These are phyloP conservation scores for Pionites leucogaster DNA, from an alignment of 2,113 vertebrate genomes.

Conservation along the genomic window DNA sequence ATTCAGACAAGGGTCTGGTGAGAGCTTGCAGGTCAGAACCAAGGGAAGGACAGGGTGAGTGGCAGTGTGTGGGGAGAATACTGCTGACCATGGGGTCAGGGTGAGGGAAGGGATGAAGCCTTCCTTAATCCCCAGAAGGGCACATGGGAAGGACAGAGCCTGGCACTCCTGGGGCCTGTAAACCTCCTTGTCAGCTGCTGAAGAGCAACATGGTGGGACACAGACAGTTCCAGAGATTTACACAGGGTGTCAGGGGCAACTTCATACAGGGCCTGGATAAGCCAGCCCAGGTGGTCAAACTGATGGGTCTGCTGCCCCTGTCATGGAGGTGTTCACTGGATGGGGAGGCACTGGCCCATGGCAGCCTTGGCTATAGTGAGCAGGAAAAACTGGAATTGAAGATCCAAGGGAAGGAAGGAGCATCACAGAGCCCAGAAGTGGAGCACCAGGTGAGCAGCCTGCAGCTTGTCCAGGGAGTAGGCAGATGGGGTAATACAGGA, in stretches of 20 bases:
- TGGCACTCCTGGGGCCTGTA: neutral
- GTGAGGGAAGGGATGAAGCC: neutral
- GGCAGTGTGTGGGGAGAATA: neutral
- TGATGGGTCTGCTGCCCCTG: neutral
- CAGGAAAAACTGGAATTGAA: neutral
- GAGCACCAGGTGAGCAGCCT: neutral
- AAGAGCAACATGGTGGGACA: neutral
- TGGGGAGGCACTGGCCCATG: neutral
- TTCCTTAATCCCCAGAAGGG: rapidly evolving
- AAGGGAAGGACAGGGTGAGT: neutral
- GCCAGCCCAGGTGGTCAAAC: neutral
- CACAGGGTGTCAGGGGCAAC: neutral
- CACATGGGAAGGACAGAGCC: neutral
- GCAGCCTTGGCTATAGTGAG: neutral
- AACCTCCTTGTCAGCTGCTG: neutral
- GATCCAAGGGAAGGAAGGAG: neutral
- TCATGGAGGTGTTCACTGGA: neutral
- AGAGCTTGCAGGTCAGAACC: neutral
- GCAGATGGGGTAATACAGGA: neutral
- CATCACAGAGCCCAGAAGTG: rapidly evolving
- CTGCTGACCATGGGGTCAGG: neutral
- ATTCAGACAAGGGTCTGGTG: neutral
- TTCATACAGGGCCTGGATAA: neutral
- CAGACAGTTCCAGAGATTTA: neutral
- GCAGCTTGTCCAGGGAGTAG: rapidly evolving